These are phyloP conservation scores for Stomorhina lunata DNA, from an alignment of 2,888 invertebrate species.

Conservation along the genomic window DNA sequence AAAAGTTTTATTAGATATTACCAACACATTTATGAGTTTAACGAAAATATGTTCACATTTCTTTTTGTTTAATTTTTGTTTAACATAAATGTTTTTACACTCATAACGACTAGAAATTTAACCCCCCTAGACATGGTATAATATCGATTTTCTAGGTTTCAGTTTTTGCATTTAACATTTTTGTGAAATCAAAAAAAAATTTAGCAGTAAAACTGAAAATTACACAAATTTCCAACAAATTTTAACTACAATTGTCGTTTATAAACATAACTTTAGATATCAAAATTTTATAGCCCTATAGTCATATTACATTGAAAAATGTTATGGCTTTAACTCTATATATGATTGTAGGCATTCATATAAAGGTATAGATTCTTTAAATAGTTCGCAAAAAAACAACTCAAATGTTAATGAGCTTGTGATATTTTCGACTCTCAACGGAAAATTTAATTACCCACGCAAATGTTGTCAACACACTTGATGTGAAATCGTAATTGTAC, in stretches of 20 bases:
- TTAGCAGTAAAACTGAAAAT: not conserved
- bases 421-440: constrained; percentile 6
- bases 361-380: no score
- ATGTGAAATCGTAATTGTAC: constrained; percentile 10
- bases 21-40: constrained; percentile 12
- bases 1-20: constrained; percentile 34
- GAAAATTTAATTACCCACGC: constrained; percentile 27
- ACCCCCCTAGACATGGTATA: constrained; percentile 5
- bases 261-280: not conserved
- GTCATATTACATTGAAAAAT: constrained; percentile 20
- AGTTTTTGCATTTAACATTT: not conserved
- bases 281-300: constrained; percentile 5
- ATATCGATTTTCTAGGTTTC: constrained; percentile 19
- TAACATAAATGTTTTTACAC: not conserved
- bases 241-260: not conserved
- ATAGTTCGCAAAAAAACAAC: not conserved
- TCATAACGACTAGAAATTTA: no score
- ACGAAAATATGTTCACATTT: constrained; percentile 4
- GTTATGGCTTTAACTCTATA: no score
- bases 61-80: constrained; percentile 20
- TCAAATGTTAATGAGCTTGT: constrained; percentile 4
- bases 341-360: no score
- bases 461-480: constrained; percentile 35
- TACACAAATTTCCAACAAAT: not conserved
- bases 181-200: not conserved